Base-by-base conservation (phyloP, 2,797 vertebrate species). In the Eurystomus glaucurus region DNA sequence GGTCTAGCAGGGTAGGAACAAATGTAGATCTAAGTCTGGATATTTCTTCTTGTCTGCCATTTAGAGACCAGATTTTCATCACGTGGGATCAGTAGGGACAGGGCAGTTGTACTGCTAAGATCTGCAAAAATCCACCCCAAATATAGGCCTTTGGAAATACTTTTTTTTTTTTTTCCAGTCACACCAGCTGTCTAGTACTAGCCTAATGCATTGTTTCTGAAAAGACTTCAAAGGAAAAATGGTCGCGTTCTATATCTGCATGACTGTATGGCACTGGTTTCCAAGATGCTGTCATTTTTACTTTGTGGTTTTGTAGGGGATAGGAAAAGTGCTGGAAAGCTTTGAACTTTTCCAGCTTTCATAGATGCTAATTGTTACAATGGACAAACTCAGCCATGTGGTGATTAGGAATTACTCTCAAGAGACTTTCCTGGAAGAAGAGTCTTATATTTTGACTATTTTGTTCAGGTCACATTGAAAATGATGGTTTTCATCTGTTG, bases 261-360 rank as follows among this genome's bases (percentile, higher is more conserved):
- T 61, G 57, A 28, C 22, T 0, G 3, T 18, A 35, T 21, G 61
- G 33, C 35, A 14, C 18, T 4, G 2, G 18, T 75, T 90, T 85
- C 76, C 85, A 91, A 85, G 71, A 71, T 68, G 61, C 11, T 81
- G 79, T 90, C 84, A 70, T 92, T 94, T 93, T 85, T 64, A 65
- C 52, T 95, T 90, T 69, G 91, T 85, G 96, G 57, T 61, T 94
- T 93, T 90, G 43, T 68, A 81, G 17, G 52, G 46, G 91, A 14
- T 75, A 80, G 61, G 64, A 85, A 62, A 68, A 57, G 72, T 48
- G 29, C 26, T 94, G 91, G 87, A 94, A 74, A 85, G 75, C 19
- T 4, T 61, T 20, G 23, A 70, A 26, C 23, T 89, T 87, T 85
- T 92, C 65, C 91, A 85, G 33, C 71, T 85, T 88, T 92, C 61